Evolutionary conservation across 2,888 invertebrate genomes (phyloP).

Genomic region (Tetrapedia diversipes): DNA sequence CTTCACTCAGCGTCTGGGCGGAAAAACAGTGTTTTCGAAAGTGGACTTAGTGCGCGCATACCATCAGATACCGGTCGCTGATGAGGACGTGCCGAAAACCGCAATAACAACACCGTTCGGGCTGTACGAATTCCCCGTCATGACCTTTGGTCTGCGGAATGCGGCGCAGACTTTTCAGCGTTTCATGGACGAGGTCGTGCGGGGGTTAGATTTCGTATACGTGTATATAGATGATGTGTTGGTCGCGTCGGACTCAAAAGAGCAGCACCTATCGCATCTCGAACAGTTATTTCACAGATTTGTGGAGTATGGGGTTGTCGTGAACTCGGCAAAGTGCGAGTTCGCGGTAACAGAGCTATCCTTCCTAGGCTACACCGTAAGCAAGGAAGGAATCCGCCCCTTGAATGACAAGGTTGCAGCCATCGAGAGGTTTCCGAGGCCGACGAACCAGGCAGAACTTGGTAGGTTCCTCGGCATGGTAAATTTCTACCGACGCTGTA

Average conservation of each 20-base stretch:
- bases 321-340: slow-evolving; percentile 18
- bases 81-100: slow-evolving; percentile 6
- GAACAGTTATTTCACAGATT: neutral
- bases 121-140: neutral
- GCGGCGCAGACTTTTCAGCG: slow-evolving; percentile 9
- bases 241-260: neutral
- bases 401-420: too few relatives aligned
- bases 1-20: neutral
- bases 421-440: too few relatives aligned
- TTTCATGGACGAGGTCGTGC: neutral
- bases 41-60: slow-evolving; percentile 6
- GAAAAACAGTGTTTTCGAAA: slow-evolving; percentile 8
- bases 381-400: neutral
- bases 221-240: slow-evolving; percentile 18
- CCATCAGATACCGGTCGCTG: slow-evolving; percentile 6
- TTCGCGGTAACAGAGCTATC: neutral
- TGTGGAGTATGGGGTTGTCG: neutral
- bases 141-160: neutral
- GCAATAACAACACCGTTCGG: slow-evolving; percentile 18
- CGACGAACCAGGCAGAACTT: too few relatives aligned
- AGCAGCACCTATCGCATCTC: neutral
- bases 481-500: too few relatives aligned
- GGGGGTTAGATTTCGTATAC: slow-evolving; percentile 12
- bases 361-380: neutral
- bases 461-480: too few relatives aligned